Evolutionary conservation across 2,113 vertebrate species (phyloP), one percentile per base, ranked within the genome.

Genomic region (Epinephelus moara): DNA sequence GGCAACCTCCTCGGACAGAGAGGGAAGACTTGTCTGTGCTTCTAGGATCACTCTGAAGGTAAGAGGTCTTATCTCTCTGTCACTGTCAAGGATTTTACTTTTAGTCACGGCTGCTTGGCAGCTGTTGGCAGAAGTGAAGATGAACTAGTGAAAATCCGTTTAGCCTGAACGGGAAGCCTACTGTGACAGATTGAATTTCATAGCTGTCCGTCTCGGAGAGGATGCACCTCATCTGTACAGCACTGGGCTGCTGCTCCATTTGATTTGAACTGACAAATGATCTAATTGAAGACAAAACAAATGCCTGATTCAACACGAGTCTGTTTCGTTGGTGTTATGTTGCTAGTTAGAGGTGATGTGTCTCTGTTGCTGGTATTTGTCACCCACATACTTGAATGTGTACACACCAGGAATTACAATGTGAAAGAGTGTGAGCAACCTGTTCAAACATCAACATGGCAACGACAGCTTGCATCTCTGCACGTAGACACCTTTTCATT

Each of bases 31-130:
- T 21, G 17, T 78, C 66, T 77, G 62, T 55, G 82, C 45, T 77
- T 81, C 67, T 37, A 63, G 60, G 84, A 84, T 80, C 70, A n/a
- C 52, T 57, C 61, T 90, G 70, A 91, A 95, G 95, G 95, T 95
- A 94, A 91, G 91, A 56, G 37, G 27, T 71, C 77, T 77, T 57
- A 21, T 62, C 78, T 73, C 70, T 80, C 49, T 80, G 70, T 82
- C 63, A 59, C 14, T 75, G 60, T 71, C 56, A 57, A 23, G 25
- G 56, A 56, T 85, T 56, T 77, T n/a, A 64, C 42, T 68, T 56
- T 75, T 70, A 85, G 47, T 73, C 75, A 70, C 14, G 67, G 57
- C 59, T 91, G 78, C 45, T 80, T 30, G 25, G 50, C 71, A 88
- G 79, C 74, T 81, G 74, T 52, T 87, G 62, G 56, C 77, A 75